Base-by-base conservation (phyloP, 23 tunicate species). In the Phallusia fumigata region DNA sequence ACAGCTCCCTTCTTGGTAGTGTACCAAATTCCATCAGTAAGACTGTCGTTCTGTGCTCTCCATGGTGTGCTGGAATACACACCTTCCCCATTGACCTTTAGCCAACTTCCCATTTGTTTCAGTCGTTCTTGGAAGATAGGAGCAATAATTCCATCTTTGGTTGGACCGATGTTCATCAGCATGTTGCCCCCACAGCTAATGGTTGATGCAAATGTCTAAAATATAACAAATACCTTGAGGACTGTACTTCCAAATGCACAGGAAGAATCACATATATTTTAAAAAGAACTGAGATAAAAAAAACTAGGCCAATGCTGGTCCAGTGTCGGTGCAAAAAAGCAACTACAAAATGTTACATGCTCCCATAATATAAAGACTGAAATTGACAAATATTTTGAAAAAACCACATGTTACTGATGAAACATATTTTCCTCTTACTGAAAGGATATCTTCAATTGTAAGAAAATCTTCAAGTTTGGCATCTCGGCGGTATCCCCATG, bases 181-280 rank as follows among this genome's bases (percentile, higher is more conserved):
- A 92, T 81, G 45, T 92, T 92, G 10, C 97, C 97, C 11, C 97
- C 97, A 84, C 97, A 92, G 75, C 97, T 92, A 81, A 92, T 92
- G 35, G 97, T 92, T 31, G 86, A 53, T 26, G 90, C 97, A 31
- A 92, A 72, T 31, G 92, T 88, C 97, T 92, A n/a, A 33, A 82
- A 81, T 64, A 35, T 30, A 72, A 65, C 11, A 6, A 26, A 11
- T 11, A 5, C 6, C 5, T 65, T 2, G 31, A 26, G 6, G 6
- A 65, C 31, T 65, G 6, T 65, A 65, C 11, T 65, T 6, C 31
- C 6, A 30, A 30, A 6, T 65, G 6, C 6, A 2, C 32, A 5
- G 11, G 6, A 28, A 12, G 6, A 65, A 30, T 12, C 11, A 65
- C 6, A 65, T 76, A 3, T 40, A 10, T 10, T 40, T n/a, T n/a